Conservation (phyloP, 1,140 invertebrate genomes). For the Coenobita brevimanus region DNA sequence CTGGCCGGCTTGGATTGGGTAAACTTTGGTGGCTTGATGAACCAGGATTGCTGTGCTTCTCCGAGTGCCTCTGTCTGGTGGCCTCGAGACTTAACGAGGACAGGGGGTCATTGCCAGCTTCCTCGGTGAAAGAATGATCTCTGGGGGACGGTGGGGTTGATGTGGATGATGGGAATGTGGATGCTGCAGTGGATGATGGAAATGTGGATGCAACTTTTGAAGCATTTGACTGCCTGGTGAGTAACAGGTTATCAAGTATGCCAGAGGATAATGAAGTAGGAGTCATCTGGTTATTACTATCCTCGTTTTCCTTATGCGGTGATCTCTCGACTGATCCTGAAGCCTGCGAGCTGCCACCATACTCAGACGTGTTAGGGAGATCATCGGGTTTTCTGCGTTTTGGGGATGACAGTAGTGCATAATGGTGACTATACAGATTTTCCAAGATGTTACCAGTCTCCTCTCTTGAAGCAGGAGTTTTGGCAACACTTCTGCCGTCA, state of each 20-base stretch:
- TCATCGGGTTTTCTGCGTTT: conserved; percentile 52
- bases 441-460: conserved; percentile 28
- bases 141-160: neutral
- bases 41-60: neutral
- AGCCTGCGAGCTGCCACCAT: neutral
- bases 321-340: conserved; percentile 8
- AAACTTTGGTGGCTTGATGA: conserved; percentile 38
- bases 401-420: conserved; percentile 48
- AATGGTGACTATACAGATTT: conserved; percentile 58
- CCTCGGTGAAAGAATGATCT: neutral
- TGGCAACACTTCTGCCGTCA: conserved; percentile 29
- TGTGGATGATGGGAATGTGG: neutral
- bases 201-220: too few relatives aligned
- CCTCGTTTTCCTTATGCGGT: conserved; percentile 12
- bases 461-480: conserved; percentile 19
- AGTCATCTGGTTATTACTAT: conserved; percentile 14
- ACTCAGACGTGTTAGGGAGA: conserved; percentile 21
- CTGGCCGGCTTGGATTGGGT: conserved; percentile 19
- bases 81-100: conserved; percentile 2
- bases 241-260: conserved; percentile 29
- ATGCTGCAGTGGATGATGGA: neutral
- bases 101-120: neutral
- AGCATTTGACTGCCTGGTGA: conserved; percentile 9
- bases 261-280: conserved; percentile 14
- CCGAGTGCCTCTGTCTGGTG: neutral